phyloP scores from a whole-genome alignment of 1,140 invertebrate species.

The Apis cerana region DNA sequence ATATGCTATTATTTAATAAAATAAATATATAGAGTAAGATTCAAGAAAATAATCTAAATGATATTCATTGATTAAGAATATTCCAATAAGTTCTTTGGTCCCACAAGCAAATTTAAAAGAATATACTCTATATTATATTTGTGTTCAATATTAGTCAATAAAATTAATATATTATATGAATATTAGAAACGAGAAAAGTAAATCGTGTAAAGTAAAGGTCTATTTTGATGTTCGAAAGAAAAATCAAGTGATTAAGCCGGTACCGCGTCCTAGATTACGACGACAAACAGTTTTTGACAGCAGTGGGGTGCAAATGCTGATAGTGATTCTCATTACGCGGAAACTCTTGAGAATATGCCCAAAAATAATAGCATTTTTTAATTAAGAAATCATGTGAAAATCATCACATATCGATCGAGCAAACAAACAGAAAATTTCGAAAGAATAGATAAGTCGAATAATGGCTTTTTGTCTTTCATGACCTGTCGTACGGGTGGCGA shows the following conservation, averaged over 20 bases:
- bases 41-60: constrained; percentile 24
- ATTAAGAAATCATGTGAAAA: neutral
- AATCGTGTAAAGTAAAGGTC: neutral
- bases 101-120: constrained; percentile 2
- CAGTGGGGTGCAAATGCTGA: constrained; percentile 20
- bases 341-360: neutral
- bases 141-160: neutral
- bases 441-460: neutral
- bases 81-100: constrained; percentile 11
- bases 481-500: constrained; percentile 30
- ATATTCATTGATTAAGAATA: constrained; percentile 39
- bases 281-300: constrained; percentile 55
- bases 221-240: constrained; percentile 17
- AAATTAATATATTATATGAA: neutral
- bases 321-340: constrained; percentile 5
- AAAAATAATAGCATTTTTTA: neutral
- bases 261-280: constrained; percentile 45
- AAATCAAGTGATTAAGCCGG: constrained; percentile 53
- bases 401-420: constrained; percentile 22
- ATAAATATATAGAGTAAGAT: neutral
- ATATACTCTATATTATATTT: neutral
- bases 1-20: constrained; percentile 9
- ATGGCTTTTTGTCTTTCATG: constrained; percentile 13
- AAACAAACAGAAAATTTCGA: constrained; percentile 3
- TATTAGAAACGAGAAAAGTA: neutral